phyloP scores from a whole-genome alignment of 1,140 invertebrate genomes.

The Heterodera carotae region DNA sequence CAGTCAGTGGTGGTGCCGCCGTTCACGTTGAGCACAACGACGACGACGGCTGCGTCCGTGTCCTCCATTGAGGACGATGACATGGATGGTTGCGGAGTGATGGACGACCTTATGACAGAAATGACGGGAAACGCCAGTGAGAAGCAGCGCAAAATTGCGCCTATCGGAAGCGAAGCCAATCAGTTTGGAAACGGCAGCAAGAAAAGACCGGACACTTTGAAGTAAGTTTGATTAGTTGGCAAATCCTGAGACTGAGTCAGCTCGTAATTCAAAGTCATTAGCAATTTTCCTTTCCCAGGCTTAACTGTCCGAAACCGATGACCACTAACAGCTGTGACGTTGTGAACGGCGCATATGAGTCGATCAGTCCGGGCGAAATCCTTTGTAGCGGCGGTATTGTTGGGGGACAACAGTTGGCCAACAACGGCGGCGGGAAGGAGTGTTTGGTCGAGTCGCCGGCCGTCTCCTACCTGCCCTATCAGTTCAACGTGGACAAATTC shows the following conservation, averaged over 20 bases:
- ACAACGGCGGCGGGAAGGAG: neutral
- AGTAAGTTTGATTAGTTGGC: no score
- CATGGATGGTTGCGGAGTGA: neutral
- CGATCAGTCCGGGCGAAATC: conserved; percentile 23
- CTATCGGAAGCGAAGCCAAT: conserved; percentile 22
- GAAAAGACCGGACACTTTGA: conserved; percentile 17
- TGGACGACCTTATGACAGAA: neutral
- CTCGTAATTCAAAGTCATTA: no score
- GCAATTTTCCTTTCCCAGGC: conserved; percentile 13
- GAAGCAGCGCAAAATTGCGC: conserved; percentile 18
- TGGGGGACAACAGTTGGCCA: neutral
- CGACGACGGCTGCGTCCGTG: conserved; percentile 20
- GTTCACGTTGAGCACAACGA: neutral
- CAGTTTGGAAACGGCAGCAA: neutral
- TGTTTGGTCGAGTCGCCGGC: neutral
- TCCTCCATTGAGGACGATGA: conserved; percentile 22
- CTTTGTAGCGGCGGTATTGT: neutral
- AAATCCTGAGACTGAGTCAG: no score
- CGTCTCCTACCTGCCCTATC: conserved; percentile 29
- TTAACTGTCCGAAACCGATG: conserved; percentile 6
- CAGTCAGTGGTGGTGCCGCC: neutral
- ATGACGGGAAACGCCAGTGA: neutral
- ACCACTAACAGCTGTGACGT: neutral
- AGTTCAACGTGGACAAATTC: conserved; percentile 50
- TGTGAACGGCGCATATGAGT: conserved; percentile 12